phyloP scores from a whole-genome alignment of 2,888 invertebrate species.

The Nomada lathburiana region DNA sequence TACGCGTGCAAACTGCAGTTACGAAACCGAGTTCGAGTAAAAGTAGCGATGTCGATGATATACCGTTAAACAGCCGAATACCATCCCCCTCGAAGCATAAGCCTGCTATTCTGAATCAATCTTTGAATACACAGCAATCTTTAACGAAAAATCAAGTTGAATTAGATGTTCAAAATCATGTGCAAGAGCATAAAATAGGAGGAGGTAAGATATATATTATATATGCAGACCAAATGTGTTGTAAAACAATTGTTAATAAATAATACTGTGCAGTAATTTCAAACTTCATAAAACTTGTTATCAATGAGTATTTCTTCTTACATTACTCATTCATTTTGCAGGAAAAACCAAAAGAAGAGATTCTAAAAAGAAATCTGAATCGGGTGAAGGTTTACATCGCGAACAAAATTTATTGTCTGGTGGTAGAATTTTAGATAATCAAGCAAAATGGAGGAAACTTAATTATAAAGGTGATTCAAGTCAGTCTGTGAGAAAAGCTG shows the following conservation, averaged over 20 bases:
- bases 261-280: not conserved
- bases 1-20: conserved; percentile 71
- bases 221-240: not conserved
- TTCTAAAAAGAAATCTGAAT: conserved; percentile 87
- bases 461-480: conserved; percentile 79
- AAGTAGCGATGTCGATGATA: conserved; percentile 81
- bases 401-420: conserved; percentile 84
- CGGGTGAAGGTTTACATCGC: conserved; percentile 85
- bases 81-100: conserved; percentile 83
- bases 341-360: conserved; percentile 86
- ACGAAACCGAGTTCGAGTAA: conserved; percentile 80
- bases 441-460: conserved; percentile 81
- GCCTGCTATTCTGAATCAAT: conserved; percentile 75
- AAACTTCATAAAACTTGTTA: not conserved
- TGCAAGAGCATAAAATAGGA: conserved; percentile 83
- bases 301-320: not conserved
- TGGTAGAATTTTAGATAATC: conserved; percentile 82
- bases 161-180: conserved; percentile 81
- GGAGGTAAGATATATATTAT: conserved; percentile 78
- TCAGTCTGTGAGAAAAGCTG: conserved; percentile 83
- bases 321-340: conserved; percentile 55
- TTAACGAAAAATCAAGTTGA: conserved; percentile 79
- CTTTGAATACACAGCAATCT: conserved; percentile 75
- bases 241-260: not conserved
- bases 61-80: conserved; percentile 83